A percentile compares a stretch with the other conserved stretches of the same genome.
Conservation (phyloP, 2,113 vertebrate genomes). For the Lethenteron camtschaticum region DNA sequence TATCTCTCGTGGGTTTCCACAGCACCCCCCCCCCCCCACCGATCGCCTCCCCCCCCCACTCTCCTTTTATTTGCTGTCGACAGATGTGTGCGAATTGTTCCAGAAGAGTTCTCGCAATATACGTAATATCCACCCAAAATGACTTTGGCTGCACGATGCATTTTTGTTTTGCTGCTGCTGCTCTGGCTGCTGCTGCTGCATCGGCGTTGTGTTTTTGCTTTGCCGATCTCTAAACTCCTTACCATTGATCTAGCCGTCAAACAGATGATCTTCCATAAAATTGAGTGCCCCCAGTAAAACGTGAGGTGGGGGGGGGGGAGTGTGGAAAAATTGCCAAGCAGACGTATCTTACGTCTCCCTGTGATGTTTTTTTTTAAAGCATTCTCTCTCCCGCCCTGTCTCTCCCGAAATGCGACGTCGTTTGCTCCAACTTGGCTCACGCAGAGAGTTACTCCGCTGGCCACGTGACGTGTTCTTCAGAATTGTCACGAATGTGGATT, state of each 20-base stretch:
- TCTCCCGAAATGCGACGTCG: too few species aligned
- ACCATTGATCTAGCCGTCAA: constrained; percentile 5
- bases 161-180: too few species aligned
- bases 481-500: too few species aligned
- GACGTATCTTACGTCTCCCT: too few species aligned
- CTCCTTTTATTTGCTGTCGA: neutral
- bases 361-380: too few species aligned
- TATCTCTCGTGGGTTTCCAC: neutral
- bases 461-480: too few species aligned
- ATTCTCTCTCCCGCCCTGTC: too few species aligned
- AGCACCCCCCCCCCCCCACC: neutral
- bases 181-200: neutral
- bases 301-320: too few species aligned
- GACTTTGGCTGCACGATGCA: neutral
- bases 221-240: constrained; percentile 4
- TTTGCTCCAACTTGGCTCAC: too few species aligned
- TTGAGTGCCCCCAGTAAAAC: neutral
- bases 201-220: constrained; percentile 3
- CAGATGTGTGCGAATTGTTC: too few species aligned
- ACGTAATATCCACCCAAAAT: neutral
- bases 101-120: neutral
- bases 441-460: too few species aligned
- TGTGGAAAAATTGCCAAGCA: too few species aligned
- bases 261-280: constrained; percentile 4
- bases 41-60: neutral